Evolutionary conservation across 2,797 vertebrate species (phyloP).

Genomic region (Coregonus suidteri): DNA sequence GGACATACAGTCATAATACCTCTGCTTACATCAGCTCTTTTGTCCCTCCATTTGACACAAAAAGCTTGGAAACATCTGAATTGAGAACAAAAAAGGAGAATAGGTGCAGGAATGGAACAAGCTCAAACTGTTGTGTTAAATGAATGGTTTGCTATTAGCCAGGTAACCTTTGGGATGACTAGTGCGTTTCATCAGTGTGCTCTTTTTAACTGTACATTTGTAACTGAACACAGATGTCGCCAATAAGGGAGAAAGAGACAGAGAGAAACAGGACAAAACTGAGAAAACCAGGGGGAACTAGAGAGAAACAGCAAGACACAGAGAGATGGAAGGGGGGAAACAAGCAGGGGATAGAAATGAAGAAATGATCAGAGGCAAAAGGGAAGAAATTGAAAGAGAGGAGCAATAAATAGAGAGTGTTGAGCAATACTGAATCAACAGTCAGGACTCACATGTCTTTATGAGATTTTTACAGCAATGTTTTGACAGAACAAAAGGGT

Average conservation of each 20-base stretch:
- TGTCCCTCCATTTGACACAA: neutral
- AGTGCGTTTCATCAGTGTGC: conserved; percentile 38
- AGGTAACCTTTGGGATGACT: conserved; percentile 60
- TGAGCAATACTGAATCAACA: conserved; percentile 45
- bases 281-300: neutral
- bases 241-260: conserved; percentile 23
- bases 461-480: conserved; percentile 68
- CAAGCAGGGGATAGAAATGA: neutral
- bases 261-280: neutral
- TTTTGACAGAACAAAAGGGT: conserved; percentile 67
- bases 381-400: conserved; percentile 17
- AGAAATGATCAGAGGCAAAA: too few species aligned
- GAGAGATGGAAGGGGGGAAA: too few species aligned
- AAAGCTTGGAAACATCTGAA: neutral
- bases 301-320: too few species aligned
- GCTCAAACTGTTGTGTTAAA: conserved; percentile 36
- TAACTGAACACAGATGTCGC: conserved; percentile 14
- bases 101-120: neutral
- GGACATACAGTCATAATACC: conserved; percentile 22
- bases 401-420: conserved; percentile 24
- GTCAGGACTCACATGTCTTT: conserved; percentile 64
- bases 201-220: conserved; percentile 60
- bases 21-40: conserved; percentile 26
- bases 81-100: conserved; percentile 21
- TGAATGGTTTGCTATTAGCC: conserved; percentile 21